Evolutionary conservation across 35 echinoderm and acorn worm genomes (phyloP), one percentile per base, ranked within the genome.

Genomic region (Strongylocentrotus purpuratus): DNA sequence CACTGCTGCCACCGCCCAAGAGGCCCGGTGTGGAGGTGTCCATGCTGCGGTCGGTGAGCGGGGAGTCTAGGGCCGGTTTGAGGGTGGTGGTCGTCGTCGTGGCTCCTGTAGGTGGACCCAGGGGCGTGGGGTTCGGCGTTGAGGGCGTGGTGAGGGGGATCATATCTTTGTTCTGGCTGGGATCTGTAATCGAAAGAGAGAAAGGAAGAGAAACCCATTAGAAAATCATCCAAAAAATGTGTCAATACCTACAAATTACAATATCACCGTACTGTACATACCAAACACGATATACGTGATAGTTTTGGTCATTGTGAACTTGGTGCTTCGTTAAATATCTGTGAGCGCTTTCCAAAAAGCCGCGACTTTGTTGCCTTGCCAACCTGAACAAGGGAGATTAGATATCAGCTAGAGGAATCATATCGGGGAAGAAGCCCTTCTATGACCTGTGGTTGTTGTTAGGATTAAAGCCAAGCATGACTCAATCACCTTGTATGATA

Each of bases 141-240:
- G 58, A 94, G 33, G 96, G 94, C 86, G 96, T 94, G 46, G 95
- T 94, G 28, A 96, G 94, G 31, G 97, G 97, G 18, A 96, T 97
- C 97, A 98, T 98, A 25, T 98, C 97, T 95, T 98, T 96, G 90
- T 98, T 96, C 78, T 94, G 97, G 70, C 48, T 90, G 31, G 97
- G 94, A 91, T 98, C 97, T 98, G 46, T 15, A 93, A 0, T 31
- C 5, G 17, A 13, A 18, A 59, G 58, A 93, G 91, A 93, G 91
- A 93, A 31, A 50, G 31, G 28, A 25, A 93, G 58, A 47, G 2
- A 22, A 93, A 93, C 1, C 9, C 32, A 31, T 46, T 48, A 5
- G 25, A 32, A 7, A 35, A 41, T 41, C 35, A 41, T 41, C 35
- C 35, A 41, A 41, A 41, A 41, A 41, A 41, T 41, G 35, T 10